Evolutionary conservation across 2,888 invertebrate species (phyloP).

Genomic region (Watsonalla binaria): DNA sequence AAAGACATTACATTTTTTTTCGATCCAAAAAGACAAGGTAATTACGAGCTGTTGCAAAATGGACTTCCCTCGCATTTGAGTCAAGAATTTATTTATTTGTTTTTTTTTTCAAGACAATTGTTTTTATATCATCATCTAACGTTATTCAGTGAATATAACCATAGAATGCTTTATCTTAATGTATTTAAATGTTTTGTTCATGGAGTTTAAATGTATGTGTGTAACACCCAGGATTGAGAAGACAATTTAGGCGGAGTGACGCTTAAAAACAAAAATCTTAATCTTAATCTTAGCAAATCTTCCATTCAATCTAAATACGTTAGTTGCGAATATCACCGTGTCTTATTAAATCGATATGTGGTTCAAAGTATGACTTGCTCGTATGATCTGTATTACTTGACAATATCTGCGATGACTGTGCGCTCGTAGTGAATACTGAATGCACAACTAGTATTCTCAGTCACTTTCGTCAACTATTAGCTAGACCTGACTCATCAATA

Average conservation of each 20-base stretch:
- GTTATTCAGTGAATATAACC: too few relatives aligned
- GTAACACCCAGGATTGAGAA: too few relatives aligned
- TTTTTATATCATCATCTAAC: too few relatives aligned
- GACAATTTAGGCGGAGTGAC: too few relatives aligned
- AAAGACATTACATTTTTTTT: slow-evolving; percentile 14
- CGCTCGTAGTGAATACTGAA: slow-evolving; percentile 1
- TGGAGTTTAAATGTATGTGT: too few relatives aligned
- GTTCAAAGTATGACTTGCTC: not conserved
- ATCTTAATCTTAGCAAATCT: too few relatives aligned
- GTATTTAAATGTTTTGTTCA: too few relatives aligned
- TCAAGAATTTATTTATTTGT: too few relatives aligned
- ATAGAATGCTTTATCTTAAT: too few relatives aligned
- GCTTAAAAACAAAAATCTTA: too few relatives aligned
- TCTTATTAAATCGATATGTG: not conserved
- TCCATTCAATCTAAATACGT: not conserved
- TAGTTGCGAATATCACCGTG: not conserved
- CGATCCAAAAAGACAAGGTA: not conserved
- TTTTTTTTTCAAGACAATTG: too few relatives aligned
- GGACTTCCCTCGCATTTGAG: not conserved
- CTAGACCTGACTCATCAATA: slow-evolving; percentile 38
- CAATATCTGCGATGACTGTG: not conserved
- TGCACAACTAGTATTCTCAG: slow-evolving; percentile 25
- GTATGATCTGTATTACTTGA: slow-evolving; percentile 1
- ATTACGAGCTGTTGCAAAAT: not conserved
- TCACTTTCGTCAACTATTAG: slow-evolving; percentile 49